Evolutionary conservation across 1,140 invertebrate genomes (phyloP).

Genomic region (Microplitis demolitor): DNA sequence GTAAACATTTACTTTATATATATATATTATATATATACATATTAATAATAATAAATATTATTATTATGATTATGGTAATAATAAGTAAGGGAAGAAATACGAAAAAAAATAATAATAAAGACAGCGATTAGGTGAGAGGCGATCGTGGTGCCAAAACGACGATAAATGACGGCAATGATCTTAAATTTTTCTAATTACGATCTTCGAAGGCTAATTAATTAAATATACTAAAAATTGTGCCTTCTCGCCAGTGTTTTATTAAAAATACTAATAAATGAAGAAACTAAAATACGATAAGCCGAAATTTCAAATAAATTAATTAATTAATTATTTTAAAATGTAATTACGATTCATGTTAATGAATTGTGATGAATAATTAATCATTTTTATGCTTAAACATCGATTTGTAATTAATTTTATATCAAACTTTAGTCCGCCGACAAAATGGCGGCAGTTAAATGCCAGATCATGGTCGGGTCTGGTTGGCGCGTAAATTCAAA

Average conservation of each 20-base stretch:
- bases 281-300: too few relatives aligned
- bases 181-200: too few relatives aligned
- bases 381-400: not conserved
- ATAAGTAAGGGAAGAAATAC: conserved; percentile 26
- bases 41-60: conserved; percentile 28
- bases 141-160: conserved; percentile 56
- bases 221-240: conserved; percentile 36
- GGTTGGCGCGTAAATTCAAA: conserved; percentile 3
- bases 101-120: conserved; percentile 26
- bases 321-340: too few relatives aligned
- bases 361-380: too few relatives aligned
- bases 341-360: too few relatives aligned
- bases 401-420: not conserved
- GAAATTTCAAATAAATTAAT: too few relatives aligned
- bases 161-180: conserved; percentile 7
- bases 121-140: conserved; percentile 35
- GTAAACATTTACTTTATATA: conserved; percentile 60
- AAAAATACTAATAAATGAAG: too few relatives aligned
- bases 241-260: too few relatives aligned
- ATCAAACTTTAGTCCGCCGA: too few relatives aligned
- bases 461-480: not conserved
- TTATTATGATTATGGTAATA: conserved; percentile 9
- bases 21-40: conserved; percentile 53
- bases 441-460: too few relatives aligned
- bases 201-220: conserved; percentile 19